Base-by-base conservation (phyloP, 2,888 invertebrate genomes). In the Agrochola litura region DNA sequence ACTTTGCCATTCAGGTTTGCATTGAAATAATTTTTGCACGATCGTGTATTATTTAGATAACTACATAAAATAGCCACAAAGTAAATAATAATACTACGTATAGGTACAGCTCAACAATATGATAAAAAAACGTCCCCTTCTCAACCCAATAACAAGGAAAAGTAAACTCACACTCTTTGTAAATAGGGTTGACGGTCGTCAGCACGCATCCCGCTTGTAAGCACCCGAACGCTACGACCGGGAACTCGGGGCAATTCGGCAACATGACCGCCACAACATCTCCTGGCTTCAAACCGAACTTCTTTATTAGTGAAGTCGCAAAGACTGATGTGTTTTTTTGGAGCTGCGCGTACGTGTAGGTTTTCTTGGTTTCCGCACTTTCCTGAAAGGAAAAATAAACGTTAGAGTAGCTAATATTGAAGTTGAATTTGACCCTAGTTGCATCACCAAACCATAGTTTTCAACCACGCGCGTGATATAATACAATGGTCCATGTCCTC, bases 141-240 rank as follows among this genome's bases (percentile, higher is more conserved):
- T 43, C 6, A 66, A 72, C 25, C 12, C 9, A 30, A 6, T 2
- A 61, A 54, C 6, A 76, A 52, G 1, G 10, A 58, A 76, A 82
- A 78, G 58, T 72, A 56, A 75, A 88, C 95, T 95, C 90, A 97
- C 97, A 95, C 86, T 97, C 96, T 83, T 98, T 98, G 89, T 98
- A 98, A 86, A 97, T 94, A 43, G 98, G 98, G 95, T 98, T 98
- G n/a, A 98, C 95, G 1, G 98, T 97, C 0, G 98, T 98, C 37
- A 98, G 95, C 12, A 97, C 91, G 41, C 98, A 94, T 0, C 98
- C 98, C 56, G 98, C 98, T 89, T 98, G 97, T n/a, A 98, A 88
- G 19, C 97, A 94, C 0, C 98, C 98, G 73, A 98, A 93, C 0
- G 97, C 94, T 0, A 97, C 97, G 22, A 98, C 97, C 0, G 97